Base-by-base conservation (phyloP, 37 sponge, comb jelly and placozoan genomes). In the Petrosia ficiformis region DNA sequence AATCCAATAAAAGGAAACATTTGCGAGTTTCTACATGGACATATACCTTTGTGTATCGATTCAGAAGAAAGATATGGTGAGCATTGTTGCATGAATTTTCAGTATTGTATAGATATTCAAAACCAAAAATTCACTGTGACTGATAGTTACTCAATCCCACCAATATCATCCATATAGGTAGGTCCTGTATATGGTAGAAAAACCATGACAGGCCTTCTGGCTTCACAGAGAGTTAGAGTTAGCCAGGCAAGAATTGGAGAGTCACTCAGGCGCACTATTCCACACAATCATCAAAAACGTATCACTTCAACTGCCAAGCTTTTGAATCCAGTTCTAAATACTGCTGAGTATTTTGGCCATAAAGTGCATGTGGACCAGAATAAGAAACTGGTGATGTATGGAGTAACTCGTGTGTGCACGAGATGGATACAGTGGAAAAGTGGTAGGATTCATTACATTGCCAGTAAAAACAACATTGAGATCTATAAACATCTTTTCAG, bases 341-440 rank as follows among this genome's bases (percentile, higher is more conserved):
- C 44, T 19, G 83, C 89, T 70, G 59, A 67, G 1, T 87, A 87
- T 70, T 77, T 77, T 74, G 90, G 90, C 5, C 80, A 89, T 54
- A 89, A 89, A 57, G 10, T 89, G 2, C 90, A 89, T 34, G 25
- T 80, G 16, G 82, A 87, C 56, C 89, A 87, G 70, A 87, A 87
- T 48, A 83, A 87, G 32, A 87, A 87, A 85, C 66, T 87, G 29
- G 72, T 72, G 10, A 87, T 87, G 88, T 87, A 42, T 70, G 88
- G 88, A 29, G 82, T 82, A 2, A 87, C 88, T 3, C 82, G 82
- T 58, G 42, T 82, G 29, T 64, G 74, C 52, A 76, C 77, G n/a
- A 69, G 67, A 42, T 82, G 82, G 76, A 78, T 82, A 28, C 82
- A 65, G 57, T 71, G 82, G 54, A 78, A 78, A 32, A 81, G 76